Evolutionary conservation across 2,113 vertebrate genomes (phyloP).

Genomic region (Prionailurus viverrinus): DNA sequence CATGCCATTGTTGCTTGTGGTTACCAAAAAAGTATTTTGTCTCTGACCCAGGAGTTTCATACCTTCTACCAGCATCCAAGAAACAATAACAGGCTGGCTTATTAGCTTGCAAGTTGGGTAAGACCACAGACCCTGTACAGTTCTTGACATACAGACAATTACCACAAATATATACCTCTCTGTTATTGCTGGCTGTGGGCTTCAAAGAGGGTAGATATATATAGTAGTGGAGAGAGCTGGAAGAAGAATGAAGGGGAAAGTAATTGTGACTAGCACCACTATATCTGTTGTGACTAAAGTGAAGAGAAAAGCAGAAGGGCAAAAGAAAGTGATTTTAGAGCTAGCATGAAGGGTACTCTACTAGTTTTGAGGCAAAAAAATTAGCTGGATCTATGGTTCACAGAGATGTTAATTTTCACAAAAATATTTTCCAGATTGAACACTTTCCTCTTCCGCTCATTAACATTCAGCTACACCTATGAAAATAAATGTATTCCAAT

Average conservation of each 20-base stretch:
- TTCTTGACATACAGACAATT: not conserved
- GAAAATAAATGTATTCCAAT: not conserved
- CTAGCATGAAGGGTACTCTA: not conserved
- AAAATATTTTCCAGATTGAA: slow-evolving; percentile 39
- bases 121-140: not conserved
- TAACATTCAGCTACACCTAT: not conserved
- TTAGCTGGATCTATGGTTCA: not conserved
- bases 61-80: not conserved
- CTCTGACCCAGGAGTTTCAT: not conserved
- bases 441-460: not conserved
- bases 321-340: not conserved
- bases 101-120: not conserved
- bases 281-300: not conserved
- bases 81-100: not conserved
- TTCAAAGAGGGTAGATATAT: not conserved
- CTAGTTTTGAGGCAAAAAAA: not conserved
- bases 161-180: not conserved
- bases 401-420: not conserved
- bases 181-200: not conserved
- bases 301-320: not conserved
- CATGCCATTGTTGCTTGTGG: not conserved
- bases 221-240: not conserved
- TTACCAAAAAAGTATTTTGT: not conserved
- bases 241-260: not conserved
- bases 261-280: not conserved